Percentiles rank a stretch among this genome's conserved stretches.
These are phyloP conservation scores for Teleogryllus occipitalis DNA, from an alignment of 1,140 invertebrate species.

Conservation along the genomic window DNA sequence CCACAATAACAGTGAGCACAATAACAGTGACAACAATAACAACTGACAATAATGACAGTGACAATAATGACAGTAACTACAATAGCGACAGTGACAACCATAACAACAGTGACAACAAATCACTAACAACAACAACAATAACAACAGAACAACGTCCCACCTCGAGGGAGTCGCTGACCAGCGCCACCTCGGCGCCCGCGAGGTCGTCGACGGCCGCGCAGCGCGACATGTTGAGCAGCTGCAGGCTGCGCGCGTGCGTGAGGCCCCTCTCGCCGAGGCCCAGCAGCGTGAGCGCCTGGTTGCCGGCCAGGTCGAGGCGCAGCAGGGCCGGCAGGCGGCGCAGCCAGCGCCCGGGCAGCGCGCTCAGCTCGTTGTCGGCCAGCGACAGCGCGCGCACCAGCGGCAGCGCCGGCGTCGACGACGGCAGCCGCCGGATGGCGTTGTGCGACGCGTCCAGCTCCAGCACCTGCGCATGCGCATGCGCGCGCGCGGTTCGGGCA, in stretches of 20 bases:
- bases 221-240: neutral
- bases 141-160: neutral
- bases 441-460: neutral
- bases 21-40: no score
- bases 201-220: neutral
- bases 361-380: neutral
- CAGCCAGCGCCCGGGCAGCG: neutral
- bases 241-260: neutral
- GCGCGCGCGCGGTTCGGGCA: no score
- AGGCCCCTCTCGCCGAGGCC: neutral
- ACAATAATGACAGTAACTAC: no score
- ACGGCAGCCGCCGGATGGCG: neutral
- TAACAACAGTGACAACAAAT: neutral
- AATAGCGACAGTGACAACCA: no score
- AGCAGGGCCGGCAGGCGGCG: neutral
- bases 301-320: neutral
- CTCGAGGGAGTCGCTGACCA: neutral
- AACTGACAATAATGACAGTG: no score
- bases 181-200: no score
- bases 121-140: no score
- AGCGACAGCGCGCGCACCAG: neutral
- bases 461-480: neutral
- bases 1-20: no score
- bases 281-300: neutral
- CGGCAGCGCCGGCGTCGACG: neutral